Conservation (phyloP, 2,888 invertebrate species). For the Lasioglossum marginatum region DNA sequence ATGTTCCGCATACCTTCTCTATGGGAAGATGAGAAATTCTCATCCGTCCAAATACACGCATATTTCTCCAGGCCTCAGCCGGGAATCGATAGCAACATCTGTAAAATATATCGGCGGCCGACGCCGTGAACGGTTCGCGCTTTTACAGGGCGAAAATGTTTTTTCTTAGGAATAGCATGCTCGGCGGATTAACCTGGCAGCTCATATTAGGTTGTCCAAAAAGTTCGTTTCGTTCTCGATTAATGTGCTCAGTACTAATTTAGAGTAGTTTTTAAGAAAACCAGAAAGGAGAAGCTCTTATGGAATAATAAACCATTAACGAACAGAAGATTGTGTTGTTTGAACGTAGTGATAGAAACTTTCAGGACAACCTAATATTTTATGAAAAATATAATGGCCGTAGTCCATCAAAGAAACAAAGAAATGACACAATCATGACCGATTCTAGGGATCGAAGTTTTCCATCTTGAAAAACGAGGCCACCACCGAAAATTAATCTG, state of each 20-base stretch:
- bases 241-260: too few relatives aligned
- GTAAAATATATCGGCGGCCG: conserved; percentile 31
- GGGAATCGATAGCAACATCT: conserved; percentile 33
- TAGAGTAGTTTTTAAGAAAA: too few relatives aligned
- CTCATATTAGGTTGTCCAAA: too few relatives aligned
- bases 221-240: too few relatives aligned
- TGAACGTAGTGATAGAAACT: too few relatives aligned
- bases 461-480: not conserved
- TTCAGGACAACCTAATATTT: too few relatives aligned
- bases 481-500: conserved; percentile 9
- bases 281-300: too few relatives aligned
- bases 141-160: conserved; percentile 6
- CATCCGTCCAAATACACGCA: conserved; percentile 7
- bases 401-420: not conserved
- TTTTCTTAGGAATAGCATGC: conserved; percentile 9
- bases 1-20: not conserved
- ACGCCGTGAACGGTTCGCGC: not conserved
- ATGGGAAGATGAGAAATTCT: conserved; percentile 40
- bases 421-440: not conserved
- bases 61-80: not conserved
- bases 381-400: not conserved
- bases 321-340: too few relatives aligned
- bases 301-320: too few relatives aligned
- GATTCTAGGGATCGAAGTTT: not conserved
- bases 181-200: conserved; percentile 6